Percentiles rank a stretch among this genome's conserved stretches.
phyloP scores from a whole-genome alignment of 2,888 invertebrate species.

The Patella depressa region DNA sequence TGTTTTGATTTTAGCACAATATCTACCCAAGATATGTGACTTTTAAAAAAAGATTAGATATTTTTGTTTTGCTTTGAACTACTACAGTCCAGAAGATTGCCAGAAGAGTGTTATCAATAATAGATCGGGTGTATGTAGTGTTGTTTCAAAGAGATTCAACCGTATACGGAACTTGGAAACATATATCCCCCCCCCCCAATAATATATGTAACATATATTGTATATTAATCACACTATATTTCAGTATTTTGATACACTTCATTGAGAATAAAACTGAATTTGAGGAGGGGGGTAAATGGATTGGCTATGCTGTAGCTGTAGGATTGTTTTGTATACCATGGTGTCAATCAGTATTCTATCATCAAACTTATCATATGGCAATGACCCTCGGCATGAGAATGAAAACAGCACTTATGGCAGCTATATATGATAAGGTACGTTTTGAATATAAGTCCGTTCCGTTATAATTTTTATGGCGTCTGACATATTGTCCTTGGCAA shows the following conservation, averaged over 20 bases:
- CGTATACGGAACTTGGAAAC: no score
- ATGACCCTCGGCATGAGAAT: constrained; percentile 89
- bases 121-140: no score
- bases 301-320: constrained; percentile 85
- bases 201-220: neutral
- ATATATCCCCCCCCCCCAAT: no score
- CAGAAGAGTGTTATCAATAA: no score
- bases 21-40: no score
- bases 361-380: constrained; percentile 88
- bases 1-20: no score
- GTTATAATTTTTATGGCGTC: no score
- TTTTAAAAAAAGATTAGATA: no score
- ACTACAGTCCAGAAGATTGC: no score
- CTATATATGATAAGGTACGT: constrained; percentile 84
- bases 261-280: constrained; percentile 23
- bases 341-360: constrained; percentile 84
- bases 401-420: constrained; percentile 87
- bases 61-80: no score
- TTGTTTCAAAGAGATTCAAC: no score
- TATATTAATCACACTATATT: constrained; percentile 13
- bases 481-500: no score
- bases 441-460: neutral
- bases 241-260: constrained; percentile 49
- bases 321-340: constrained; percentile 82
- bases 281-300: constrained; percentile 77